phyloP scores from a whole-genome alignment of 1,140 invertebrate genomes.

The Stegodyphus mimosarum region DNA sequence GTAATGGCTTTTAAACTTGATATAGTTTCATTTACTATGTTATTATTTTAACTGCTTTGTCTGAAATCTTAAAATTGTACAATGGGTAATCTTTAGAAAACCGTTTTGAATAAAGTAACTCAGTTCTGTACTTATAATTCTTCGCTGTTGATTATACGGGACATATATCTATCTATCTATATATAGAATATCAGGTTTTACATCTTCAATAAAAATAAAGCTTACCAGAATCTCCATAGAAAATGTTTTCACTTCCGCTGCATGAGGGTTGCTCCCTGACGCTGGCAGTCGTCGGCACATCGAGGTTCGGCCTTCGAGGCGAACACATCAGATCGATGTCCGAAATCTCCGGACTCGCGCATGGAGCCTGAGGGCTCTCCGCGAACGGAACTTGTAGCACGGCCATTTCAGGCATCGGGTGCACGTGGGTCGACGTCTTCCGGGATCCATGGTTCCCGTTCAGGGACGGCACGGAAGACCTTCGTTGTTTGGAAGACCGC shows the following conservation, averaged over 20 bases:
- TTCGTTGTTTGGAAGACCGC: conserved; percentile 7
- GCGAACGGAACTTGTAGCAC: conserved; percentile 46
- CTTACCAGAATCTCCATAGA: conserved; percentile 18
- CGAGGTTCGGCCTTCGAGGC: conserved; percentile 63
- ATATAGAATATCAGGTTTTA: too few relatives aligned
- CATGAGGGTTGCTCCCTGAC: conserved; percentile 21
- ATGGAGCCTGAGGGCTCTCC: conserved; percentile 66
- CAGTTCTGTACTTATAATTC: too few relatives aligned
- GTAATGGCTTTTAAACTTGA: too few relatives aligned
- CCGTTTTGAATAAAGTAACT: too few relatives aligned
- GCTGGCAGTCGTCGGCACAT: background rate
- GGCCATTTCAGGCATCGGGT: conserved; percentile 48
- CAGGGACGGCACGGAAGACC: conserved; percentile 18
- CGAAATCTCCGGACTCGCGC: conserved; percentile 75
- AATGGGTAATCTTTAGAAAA: too few relatives aligned
- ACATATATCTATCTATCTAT: too few relatives aligned
- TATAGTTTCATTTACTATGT: too few relatives aligned
- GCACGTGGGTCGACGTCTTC: conserved; percentile 39
- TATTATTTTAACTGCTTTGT: too few relatives aligned
- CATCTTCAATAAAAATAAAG: too few relatives aligned
- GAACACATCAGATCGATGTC: conserved; percentile 73
- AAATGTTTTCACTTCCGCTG: conserved; percentile 47
- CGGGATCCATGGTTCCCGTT: conserved; percentile 9
- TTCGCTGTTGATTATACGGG: too few relatives aligned
- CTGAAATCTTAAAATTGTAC: too few relatives aligned